Evolutionary conservation across 2,888 invertebrate genomes (phyloP).

Genomic region (Cantharis rustica): DNA sequence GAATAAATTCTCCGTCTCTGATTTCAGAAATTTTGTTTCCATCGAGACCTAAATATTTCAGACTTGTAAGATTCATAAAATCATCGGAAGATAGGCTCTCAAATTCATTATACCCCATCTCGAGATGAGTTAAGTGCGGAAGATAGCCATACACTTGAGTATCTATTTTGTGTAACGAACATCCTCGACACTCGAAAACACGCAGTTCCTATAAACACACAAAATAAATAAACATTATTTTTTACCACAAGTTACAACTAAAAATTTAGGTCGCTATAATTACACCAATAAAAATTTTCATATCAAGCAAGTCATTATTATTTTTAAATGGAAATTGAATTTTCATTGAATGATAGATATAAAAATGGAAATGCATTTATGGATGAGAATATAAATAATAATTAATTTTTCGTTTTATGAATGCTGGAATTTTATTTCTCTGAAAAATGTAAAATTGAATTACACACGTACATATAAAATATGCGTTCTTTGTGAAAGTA

Average conservation of each 20-base stretch:
- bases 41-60: constrained; percentile 69
- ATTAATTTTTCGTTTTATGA: not conserved
- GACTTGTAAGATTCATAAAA: constrained; percentile 67
- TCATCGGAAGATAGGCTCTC: constrained; percentile 71
- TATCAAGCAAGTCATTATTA: not conserved
- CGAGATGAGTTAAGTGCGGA: constrained; percentile 70
- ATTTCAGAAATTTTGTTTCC: constrained; percentile 76
- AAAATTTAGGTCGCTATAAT: not conserved
- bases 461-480: not conserved
- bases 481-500: not conserved
- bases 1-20: constrained; percentile 67
- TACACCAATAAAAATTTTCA: not conserved
- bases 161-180: constrained; percentile 72
- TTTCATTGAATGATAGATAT: not conserved
- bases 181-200: constrained; percentile 73
- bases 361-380: not conserved
- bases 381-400: not conserved
- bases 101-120: constrained; percentile 77
- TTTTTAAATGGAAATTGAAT: not conserved
- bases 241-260: not conserved
- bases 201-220: constrained; percentile 66
- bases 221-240: not conserved
- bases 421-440: no score
- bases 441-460: not conserved
- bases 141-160: constrained; percentile 76